These are phyloP conservation scores for Zonotrichia leucophrys DNA, from an alignment of 2,113 vertebrate species.

Conservation along the genomic window DNA sequence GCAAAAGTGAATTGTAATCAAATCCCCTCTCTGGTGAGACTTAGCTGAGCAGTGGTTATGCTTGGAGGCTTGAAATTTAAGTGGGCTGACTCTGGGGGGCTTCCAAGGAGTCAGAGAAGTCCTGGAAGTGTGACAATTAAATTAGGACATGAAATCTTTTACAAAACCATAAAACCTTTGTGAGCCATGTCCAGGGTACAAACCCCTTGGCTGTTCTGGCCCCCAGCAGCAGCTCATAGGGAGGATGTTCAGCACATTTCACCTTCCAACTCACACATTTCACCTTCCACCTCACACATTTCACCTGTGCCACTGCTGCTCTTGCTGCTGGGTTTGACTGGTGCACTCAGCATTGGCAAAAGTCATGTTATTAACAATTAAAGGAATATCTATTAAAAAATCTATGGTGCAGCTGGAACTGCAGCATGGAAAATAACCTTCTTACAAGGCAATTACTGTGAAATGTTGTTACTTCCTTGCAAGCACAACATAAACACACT, in stretches of 20 bases:
- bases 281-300: neutral
- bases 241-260: neutral
- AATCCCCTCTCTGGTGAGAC: neutral
- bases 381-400: neutral
- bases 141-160: neutral
- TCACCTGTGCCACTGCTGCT: neutral
- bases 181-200: accelerated
- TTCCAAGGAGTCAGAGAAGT: neutral
- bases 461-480: neutral
- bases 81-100: neutral
- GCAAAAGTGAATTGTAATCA: neutral
- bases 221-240: neutral
- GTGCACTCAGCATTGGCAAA: neutral
- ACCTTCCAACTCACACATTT: neutral
- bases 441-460: neutral
- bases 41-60: neutral
- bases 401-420: neutral
- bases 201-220: neutral
- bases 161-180: neutral
- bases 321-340: too few species aligned
- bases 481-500: neutral
- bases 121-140: neutral
- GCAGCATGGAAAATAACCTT: neutral
- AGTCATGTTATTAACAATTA: neutral
- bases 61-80: neutral